Percentiles rank a stretch among this genome's conserved stretches.
These are phyloP conservation scores for Erpornis zantholeuca DNA, from an alignment of 2,113 vertebrate genomes.

Conservation along the genomic window DNA sequence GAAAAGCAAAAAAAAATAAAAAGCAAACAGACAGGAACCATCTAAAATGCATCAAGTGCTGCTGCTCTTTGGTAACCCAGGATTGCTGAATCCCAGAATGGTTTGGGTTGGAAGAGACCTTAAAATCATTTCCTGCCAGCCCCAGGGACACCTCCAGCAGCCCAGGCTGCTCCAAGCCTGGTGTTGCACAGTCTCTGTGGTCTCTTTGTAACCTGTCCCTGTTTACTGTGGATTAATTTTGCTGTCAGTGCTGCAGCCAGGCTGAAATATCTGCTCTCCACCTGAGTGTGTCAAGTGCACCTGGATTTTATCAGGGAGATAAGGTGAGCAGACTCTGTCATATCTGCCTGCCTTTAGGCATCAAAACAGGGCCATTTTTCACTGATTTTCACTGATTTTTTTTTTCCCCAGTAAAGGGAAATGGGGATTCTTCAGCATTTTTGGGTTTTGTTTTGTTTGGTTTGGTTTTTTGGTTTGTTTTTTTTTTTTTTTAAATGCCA, in stretches of 20 bases:
- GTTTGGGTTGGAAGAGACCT: not conserved
- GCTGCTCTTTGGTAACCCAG: not conserved
- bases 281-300: not conserved
- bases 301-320: not conserved
- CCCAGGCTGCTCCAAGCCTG: not conserved
- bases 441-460: too few relatives aligned
- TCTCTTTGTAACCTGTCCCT: not conserved
- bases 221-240: not conserved
- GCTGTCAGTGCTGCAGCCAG: not conserved
- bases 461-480: too few relatives aligned
- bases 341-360: not conserved
- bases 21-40: not conserved
- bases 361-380: not conserved
- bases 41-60: rapidly evolving
- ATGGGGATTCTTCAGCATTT: not conserved
- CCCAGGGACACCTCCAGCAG: not conserved
- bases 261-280: not conserved
- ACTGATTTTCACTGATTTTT: not conserved
- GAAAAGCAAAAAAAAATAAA: not conserved
- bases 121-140: not conserved
- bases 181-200: not conserved
- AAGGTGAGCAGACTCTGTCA: not conserved
- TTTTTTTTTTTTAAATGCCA: not conserved
- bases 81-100: not conserved
- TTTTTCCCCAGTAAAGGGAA: not conserved